Base-by-base conservation (phyloP, 1,140 invertebrate species). In the Eupristina koningsbergeri region DNA sequence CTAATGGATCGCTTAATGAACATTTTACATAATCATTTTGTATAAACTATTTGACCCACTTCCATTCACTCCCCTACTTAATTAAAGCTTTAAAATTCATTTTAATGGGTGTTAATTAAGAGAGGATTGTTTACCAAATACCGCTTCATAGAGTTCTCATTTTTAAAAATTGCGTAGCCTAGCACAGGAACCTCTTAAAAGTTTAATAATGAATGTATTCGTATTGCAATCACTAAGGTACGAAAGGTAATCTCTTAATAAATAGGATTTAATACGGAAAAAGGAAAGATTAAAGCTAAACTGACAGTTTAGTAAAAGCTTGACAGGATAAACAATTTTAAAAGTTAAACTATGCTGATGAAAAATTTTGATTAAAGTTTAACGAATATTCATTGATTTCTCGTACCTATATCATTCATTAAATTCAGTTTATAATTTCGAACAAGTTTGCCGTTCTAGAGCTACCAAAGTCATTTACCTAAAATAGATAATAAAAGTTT, bases 1-100 rank as follows among this genome's bases (percentile, higher is more conserved):
- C 71, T 74, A 81, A 75, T 63, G 39, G 69, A 74, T 31, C 71
- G 17, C 31, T 58, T 29, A 50, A 73, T 81, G 47, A 58, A 81
- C 67, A 45, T 74, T 73, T 81, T 81, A 36, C 45, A 74, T 61
- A 81, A 71, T n/a, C n/a, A n/a, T n/a, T n/a, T n/a, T 41, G 78
- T 47, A 47, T n/a, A 34, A 45, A 67, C 47, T 79, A 67, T 63
- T 78, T 79, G 39, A 64, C 50, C 50, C 74, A 53, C 47, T 76
- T 76, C 39, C 9, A 76, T 76, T 76, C 76, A 39, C 64, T 45
- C 31, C 1, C 26, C 34, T 74, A 61, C 50, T 74, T 74, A 73
- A 81, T 81, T 81, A 73, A 67, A 71, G 19, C 53, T 58, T 74
- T 81, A 53, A 58, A 73, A 73, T 81, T 81, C 80, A 61, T 81